phyloP scores from a whole-genome alignment of 2,113 vertebrate genomes.

The Nibea albiflora region DNA sequence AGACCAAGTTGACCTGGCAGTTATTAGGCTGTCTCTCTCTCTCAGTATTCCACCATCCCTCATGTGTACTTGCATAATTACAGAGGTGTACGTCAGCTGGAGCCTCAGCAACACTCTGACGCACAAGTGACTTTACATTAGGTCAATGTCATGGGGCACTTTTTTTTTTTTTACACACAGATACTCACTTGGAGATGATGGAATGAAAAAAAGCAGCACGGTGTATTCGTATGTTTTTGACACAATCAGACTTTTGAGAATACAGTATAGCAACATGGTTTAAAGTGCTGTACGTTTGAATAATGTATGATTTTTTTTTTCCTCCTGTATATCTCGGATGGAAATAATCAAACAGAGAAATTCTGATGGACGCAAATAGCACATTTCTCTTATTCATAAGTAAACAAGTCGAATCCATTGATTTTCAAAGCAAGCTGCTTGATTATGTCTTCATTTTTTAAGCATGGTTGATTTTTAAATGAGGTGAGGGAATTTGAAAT shows the following conservation, averaged over 20 bases:
- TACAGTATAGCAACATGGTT: constrained; percentile 44
- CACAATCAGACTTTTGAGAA: constrained; percentile 33
- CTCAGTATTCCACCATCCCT: neutral
- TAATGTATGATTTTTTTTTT: constrained; percentile 66
- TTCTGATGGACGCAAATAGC: constrained; percentile 74
- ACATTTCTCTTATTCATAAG: constrained; percentile 81
- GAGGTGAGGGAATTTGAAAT: constrained; percentile 77
- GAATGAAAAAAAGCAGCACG: constrained; percentile 6
- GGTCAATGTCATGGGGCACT: constrained; percentile 2
- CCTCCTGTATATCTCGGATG: constrained; percentile 52
- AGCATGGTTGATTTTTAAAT: constrained; percentile 81
- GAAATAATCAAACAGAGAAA: constrained; percentile 66
- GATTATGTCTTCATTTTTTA: constrained; percentile 83
- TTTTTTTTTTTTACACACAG: neutral
- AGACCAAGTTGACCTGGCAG: too few relatives aligned
- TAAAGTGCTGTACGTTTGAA: constrained; percentile 59
- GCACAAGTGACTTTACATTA: constrained; percentile 1
- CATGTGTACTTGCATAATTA: constrained; percentile 15
- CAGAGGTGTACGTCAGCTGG: neutral
- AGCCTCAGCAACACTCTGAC: constrained; percentile 15
- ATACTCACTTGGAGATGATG: neutral
- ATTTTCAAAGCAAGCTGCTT: constrained; percentile 81
- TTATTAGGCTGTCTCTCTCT: neutral
- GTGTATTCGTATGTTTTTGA: constrained; percentile 3
- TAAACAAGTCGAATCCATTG: constrained; percentile 81